A percentile compares a stretch with the other conserved stretches of the same genome.
These are phyloP conservation scores for Andrena chrysosceles DNA, from an alignment of 2,888 invertebrate species.

Conservation along the genomic window DNA sequence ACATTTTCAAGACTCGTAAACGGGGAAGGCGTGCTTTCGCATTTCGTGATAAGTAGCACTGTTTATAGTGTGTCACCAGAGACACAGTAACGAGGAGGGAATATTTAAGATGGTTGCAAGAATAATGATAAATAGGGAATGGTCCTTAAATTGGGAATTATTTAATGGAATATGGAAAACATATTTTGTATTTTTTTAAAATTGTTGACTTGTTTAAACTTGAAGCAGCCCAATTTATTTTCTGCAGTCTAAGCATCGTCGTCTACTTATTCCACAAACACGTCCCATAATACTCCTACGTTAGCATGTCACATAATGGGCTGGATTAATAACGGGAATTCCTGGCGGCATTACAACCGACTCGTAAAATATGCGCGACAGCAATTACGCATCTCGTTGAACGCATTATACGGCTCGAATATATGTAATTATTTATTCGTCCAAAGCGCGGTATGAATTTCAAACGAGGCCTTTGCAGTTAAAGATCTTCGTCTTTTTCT, in stretches of 20 bases:
- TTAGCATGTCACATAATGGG: conserved; percentile 53
- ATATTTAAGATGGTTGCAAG: not conserved
- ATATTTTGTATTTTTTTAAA: no score
- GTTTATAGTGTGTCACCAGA: not conserved
- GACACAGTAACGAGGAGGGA: not conserved
- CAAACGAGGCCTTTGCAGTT: not conserved
- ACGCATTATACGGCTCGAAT: conserved; percentile 36
- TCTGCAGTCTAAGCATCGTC: conserved; percentile 12
- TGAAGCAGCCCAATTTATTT: conserved; percentile 37
- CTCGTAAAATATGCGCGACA: conserved; percentile 56
- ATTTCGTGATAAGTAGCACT: not conserved
- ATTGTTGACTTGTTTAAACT: not conserved
- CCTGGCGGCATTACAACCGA: conserved; percentile 40
- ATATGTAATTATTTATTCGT: not conserved
- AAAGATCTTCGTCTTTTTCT: not conserved
- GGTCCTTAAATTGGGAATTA: not conserved
- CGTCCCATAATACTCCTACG: conserved; percentile 47
- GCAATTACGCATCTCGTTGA: conserved; percentile 62
- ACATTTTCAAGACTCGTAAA: conserved; percentile 3
- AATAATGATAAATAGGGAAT: not conserved
- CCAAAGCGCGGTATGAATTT: not conserved
- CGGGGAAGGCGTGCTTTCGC: not conserved
- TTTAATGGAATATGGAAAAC: no score
- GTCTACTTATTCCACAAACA: conserved; percentile 47
- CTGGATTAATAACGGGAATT: conserved; percentile 65